These are phyloP conservation scores for Drosophila multiciliata DNA, from an alignment of 2,888 invertebrate species.

Conservation along the genomic window DNA sequence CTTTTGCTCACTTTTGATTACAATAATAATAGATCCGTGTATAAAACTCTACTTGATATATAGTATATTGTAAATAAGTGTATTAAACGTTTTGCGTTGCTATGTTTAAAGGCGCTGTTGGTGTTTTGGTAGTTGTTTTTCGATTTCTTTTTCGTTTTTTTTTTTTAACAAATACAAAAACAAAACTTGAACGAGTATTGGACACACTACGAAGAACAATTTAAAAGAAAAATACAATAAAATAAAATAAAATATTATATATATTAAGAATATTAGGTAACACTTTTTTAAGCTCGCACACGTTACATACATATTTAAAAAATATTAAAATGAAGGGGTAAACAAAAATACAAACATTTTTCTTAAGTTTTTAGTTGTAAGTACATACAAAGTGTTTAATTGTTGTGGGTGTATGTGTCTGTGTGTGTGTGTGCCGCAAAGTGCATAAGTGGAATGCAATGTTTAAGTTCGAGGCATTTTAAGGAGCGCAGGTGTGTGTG, in stretches of 20 bases:
- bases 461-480: slow-evolving; percentile 29
- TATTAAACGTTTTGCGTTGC: slow-evolving; percentile 52
- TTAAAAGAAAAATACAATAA: slow-evolving; percentile 31
- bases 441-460: slow-evolving; percentile 53
- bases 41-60: slow-evolving; percentile 31
- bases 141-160: slow-evolving; percentile 1
- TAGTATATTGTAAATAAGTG: slow-evolving; percentile 42
- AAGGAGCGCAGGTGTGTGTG: slow-evolving; percentile 4
- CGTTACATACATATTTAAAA: slow-evolving; percentile 42
- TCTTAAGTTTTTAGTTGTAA: slow-evolving; percentile 51
- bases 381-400: slow-evolving; percentile 44
- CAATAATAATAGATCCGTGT: slow-evolving; percentile 46
- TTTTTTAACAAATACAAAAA: slow-evolving; percentile 33
- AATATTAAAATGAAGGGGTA: slow-evolving; percentile 17
- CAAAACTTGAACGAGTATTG: slow-evolving; percentile 49
- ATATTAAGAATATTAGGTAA: slow-evolving; percentile 48
- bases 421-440: slow-evolving; percentile 43
- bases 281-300: slow-evolving; percentile 51
- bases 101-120: slow-evolving; percentile 68
- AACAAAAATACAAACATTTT: slow-evolving; percentile 36
- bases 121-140: slow-evolving; percentile 55
- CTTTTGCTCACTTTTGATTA: slow-evolving; percentile 50
- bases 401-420: slow-evolving; percentile 14
- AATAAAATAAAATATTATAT: slow-evolving; percentile 39
- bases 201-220: slow-evolving; percentile 40